Conservation (phyloP, 1,140 invertebrate species). For the silkworm (Bombyx mori) region DNA sequence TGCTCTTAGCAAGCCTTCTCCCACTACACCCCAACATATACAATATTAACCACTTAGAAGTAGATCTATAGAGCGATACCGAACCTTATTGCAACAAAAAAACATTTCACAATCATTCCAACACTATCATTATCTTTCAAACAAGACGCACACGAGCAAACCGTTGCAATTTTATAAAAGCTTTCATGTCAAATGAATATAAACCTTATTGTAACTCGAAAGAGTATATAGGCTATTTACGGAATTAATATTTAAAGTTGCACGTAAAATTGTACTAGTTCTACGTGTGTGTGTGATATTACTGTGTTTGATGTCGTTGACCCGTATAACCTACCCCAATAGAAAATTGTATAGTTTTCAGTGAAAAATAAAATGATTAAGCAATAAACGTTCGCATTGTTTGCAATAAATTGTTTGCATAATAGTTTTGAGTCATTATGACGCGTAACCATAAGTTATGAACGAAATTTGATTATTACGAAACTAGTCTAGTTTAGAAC, state of each 20-base stretch:
- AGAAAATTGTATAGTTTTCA: slow-evolving; percentile 41
- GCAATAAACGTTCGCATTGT: too few species aligned
- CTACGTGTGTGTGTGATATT: slow-evolving; percentile 11
- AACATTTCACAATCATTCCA: slow-evolving; percentile 35
- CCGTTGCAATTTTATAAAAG: slow-evolving; percentile 19
- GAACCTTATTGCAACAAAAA: slow-evolving; percentile 33
- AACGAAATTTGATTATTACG: too few species aligned
- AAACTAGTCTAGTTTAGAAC: too few species aligned
- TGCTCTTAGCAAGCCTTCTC: too few species aligned
- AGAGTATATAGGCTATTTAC: slow-evolving; percentile 13
- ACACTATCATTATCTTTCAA: slow-evolving; percentile 45
- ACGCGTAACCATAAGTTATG: too few species aligned
- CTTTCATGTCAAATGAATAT: slow-evolving; percentile 12
- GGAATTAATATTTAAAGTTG: slow-evolving; percentile 5
- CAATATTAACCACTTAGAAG: too few species aligned
- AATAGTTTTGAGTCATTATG: too few species aligned
- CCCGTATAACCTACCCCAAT: slow-evolving; percentile 64
- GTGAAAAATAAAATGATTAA: too few species aligned
- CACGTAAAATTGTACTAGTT: slow-evolving; percentile 8
- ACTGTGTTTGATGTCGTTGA: slow-evolving; percentile 45
- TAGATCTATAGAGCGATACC: too few species aligned
- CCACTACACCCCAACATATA: too few species aligned
- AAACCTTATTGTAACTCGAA: slow-evolving; percentile 13
- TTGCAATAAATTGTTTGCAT: too few species aligned
- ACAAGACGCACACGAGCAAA: slow-evolving; percentile 33